Base-by-base conservation (phyloP, 2,888 invertebrate species). In the Pachydiplax longipennis region DNA sequence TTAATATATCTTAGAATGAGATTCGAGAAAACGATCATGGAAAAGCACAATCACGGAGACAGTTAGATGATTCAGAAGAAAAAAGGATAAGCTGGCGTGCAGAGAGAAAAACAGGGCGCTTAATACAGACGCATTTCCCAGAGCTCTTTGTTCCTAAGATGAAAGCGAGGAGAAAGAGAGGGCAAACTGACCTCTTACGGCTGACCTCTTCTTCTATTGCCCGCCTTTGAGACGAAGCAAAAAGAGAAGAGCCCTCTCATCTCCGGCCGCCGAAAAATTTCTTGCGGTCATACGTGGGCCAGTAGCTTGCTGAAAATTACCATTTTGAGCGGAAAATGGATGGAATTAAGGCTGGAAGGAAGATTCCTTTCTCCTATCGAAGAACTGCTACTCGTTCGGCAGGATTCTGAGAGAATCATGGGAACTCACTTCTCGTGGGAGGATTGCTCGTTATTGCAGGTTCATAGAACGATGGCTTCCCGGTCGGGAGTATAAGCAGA, bases 201-300 rank as follows among this genome's bases (percentile, higher is more conserved):
- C 61, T n/a, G 87, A 61, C 61, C 87, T 65, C 87, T 61, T 40
- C 65, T 65, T 87, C 87, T 10, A 61, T 73, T 31, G 25, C 73
- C 53, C 15, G 25, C n/a, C 53, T 48, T 15, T 25, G 18, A 53
- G 31, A 40, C 48, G 48, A 73, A 73, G 25, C n/a, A 73, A 73
- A 25, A 25, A n/a, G n/a, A n/a, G n/a, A 73, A 1, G 61, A 35
- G 35, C 37, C 87, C 37, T 65, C 65, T 61, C 87, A 87, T 87
- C 61, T 87, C 87, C 61, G n/a, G 8, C 58, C 40, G 40, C 37
- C 61, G 87, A 87, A 87, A 87, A 53, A 53, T 53, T 65, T 61
- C 58, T 61, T 87, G 87, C 87, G 87, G 87, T 87, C 61, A 65
- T 65, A 61, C 87, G 65, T 65, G 87, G 65, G 61, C 65, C 65